phyloP scores from a whole-genome alignment of 2,888 invertebrate genomes.

The Falcaria lacertinaria region DNA sequence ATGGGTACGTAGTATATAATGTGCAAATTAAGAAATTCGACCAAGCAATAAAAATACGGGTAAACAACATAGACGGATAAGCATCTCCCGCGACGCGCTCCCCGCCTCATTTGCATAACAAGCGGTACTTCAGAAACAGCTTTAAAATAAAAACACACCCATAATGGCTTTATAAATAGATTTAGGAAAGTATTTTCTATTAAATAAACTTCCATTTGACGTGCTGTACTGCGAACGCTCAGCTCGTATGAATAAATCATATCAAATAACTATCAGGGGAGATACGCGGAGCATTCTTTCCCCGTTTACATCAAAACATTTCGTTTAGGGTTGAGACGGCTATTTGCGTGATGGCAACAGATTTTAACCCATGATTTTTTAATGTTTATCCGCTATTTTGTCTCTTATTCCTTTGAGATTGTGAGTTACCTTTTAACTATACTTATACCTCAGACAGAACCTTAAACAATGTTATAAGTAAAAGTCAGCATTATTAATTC shows the following conservation, averaged over 20 bases:
- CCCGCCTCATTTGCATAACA: constrained; percentile 64
- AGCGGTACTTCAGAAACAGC: constrained; percentile 57
- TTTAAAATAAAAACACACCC: constrained; percentile 58
- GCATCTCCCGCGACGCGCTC: constrained; percentile 37
- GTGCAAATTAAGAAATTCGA: constrained; percentile 27
- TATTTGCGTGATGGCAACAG: constrained; percentile 39
- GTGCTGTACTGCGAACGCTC: constrained; percentile 42
- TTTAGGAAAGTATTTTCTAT: constrained; percentile 74
- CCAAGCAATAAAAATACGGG: constrained; percentile 36
- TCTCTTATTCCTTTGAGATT: constrained; percentile 17
- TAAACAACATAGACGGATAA: constrained; percentile 48
- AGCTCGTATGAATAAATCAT: constrained; percentile 84
- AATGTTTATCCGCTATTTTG: constrained; percentile 34
- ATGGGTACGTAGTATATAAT: too few species aligned
- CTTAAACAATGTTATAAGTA: too few species aligned
- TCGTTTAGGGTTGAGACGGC: constrained; percentile 51
- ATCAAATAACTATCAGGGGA: constrained; percentile 86
- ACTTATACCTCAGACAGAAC: too few species aligned
- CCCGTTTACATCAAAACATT: constrained; percentile 59
- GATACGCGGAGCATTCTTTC: constrained; percentile 53
- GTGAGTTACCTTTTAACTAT: neutral
- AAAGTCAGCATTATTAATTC: too few species aligned
- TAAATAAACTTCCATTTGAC: constrained; percentile 76
- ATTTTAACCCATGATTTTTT: constrained; percentile 56
- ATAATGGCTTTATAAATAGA: constrained; percentile 78